Conservation (phyloP, 2,888 invertebrate species). For the Stenodera caucasica region DNA sequence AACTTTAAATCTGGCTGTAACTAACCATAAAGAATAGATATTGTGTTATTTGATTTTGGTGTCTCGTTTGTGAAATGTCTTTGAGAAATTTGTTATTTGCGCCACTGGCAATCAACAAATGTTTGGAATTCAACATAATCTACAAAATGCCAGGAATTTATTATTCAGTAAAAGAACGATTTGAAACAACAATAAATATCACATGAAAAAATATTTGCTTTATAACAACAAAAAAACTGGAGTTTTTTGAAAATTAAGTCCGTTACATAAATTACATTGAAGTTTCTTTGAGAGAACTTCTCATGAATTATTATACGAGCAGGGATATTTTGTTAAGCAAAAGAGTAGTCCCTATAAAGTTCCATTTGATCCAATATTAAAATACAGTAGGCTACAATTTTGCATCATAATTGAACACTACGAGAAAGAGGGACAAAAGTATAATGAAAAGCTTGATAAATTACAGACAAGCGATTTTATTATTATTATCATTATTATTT, state of each 20-base stretch:
- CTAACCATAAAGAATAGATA: conserved; percentile 14
- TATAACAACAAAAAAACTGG: not conserved
- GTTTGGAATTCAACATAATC: not conserved
- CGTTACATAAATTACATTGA: no score
- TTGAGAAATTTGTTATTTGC: conserved; percentile 15
- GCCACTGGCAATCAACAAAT: not conserved
- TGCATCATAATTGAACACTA: conserved; percentile 21
- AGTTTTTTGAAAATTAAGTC: no score
- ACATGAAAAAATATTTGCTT: not conserved
- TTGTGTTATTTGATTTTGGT: not conserved
- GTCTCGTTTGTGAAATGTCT: conserved; percentile 12
- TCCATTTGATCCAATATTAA: conserved; percentile 20
- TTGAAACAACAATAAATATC: not conserved
- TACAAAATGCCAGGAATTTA: not conserved
- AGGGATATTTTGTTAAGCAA: not conserved
- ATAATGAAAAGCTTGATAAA: conserved; percentile 21
- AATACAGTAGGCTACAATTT: conserved; percentile 19
- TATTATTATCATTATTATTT: no score
- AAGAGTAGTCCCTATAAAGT: not conserved
- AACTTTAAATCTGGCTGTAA: conserved; percentile 18
- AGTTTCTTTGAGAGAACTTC: no score
- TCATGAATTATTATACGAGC: no score
- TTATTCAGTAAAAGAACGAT: no score
- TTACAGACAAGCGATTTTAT: conserved; percentile 9
- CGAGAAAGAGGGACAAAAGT: conserved; percentile 12